Base-by-base conservation (phyloP, 1,140 invertebrate species). In the Nilaparvata lugens region DNA sequence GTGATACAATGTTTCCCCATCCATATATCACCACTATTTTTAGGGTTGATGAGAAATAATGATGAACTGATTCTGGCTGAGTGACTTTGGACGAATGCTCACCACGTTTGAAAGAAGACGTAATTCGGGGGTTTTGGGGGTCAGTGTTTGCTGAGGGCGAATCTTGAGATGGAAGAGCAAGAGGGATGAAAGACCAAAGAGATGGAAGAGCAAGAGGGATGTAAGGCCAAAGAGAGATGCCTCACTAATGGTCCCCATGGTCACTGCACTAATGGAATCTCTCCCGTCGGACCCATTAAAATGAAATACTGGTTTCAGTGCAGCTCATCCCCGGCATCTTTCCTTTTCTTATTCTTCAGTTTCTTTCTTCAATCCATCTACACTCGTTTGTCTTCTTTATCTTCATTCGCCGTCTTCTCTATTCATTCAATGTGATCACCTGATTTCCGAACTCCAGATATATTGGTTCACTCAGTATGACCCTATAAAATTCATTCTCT, bases 201-300 rank as follows among this genome's bases (percentile, higher is more conserved):
- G 45, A 48, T 9, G 38, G 38, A 40, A 9, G 38, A n/a, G 9
- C 38, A 48, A 48, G 45, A 48, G 45, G 45, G 45, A 19, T 18
- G 45, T 40, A 11, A 48, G 45, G 16, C 21, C 5, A 23, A 48
- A 23, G 16, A 23, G 45, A 48, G 45, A 48, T 48, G 45, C 45
- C 21, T 48, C 43, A 4, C 45, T 48, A 48, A 48, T 48, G 45
- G 45, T 48, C 45, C 45, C 45, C 45, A 52, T 60, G 58, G 58
- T 60, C 58, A 60, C 58, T 60, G 28, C 28, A 19, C 58, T 60
- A 60, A 60, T 60, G 58, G 58, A 60, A 60, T 52, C 58, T 45
- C 45, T 60, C 58, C 58, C 58, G 45, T 11, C 28, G 48, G 58
- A 16, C 25, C 25, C 58, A 60, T 60, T 60, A 60, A 60, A 60